Conservation (phyloP, 2,888 invertebrate species). For the Cryptocephalus moraei region DNA sequence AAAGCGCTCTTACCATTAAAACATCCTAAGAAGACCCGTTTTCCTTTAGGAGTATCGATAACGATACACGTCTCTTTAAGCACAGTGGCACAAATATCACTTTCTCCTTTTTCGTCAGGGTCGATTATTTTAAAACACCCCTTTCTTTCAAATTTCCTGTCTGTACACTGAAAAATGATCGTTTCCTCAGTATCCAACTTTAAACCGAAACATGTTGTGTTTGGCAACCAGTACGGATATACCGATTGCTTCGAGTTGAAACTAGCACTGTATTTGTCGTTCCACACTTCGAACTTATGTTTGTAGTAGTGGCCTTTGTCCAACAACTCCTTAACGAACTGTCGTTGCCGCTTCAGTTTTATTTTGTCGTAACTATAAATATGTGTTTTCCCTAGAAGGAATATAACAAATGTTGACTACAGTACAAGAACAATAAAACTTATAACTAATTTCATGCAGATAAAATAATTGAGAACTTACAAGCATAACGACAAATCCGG, state of each 20-base stretch:
- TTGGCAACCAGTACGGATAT: conserved; percentile 1
- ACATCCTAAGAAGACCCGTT: not conserved
- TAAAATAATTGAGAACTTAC: too few species aligned
- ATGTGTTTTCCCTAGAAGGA: too few species aligned
- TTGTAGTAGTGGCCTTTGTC: not conserved
- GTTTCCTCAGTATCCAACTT: conserved; percentile 3
- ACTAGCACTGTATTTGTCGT: not conserved
- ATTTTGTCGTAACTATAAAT: not conserved
- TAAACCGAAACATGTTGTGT: conserved; percentile 1
- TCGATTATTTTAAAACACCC: conserved; percentile 1
- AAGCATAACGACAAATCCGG: too few species aligned
- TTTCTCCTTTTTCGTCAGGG: not conserved
- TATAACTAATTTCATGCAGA: too few species aligned
- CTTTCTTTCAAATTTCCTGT: not conserved
- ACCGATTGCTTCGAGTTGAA: not conserved
- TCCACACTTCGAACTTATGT: not conserved
- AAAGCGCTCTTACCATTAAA: not conserved
- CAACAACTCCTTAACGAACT: not conserved
- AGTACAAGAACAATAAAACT: too few species aligned
- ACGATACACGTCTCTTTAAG: conserved; percentile 1
- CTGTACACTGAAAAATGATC: not conserved
- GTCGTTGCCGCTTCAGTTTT: not conserved
- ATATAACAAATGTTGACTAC: not conserved
- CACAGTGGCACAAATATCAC: not conserved
- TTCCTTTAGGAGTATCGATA: not conserved